Evolutionary conservation across 2,113 vertebrate genomes (phyloP).

Genomic region (Sinocyclocheilus maitianheensis): DNA sequence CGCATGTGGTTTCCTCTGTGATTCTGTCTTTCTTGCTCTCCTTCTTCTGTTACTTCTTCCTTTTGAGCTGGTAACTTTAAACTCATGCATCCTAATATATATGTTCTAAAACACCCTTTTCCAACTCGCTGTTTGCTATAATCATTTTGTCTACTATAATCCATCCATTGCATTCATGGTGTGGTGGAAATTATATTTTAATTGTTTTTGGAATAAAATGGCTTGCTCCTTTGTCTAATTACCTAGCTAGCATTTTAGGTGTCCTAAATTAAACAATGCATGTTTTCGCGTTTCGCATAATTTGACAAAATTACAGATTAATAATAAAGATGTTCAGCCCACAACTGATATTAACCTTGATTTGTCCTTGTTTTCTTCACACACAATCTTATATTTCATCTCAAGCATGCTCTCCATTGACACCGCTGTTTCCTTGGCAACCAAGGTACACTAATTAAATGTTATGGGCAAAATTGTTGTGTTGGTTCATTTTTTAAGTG

Average conservation of each 20-base stretch:
- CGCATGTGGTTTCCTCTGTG: not conserved
- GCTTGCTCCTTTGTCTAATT: not conserved
- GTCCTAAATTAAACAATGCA: not conserved
- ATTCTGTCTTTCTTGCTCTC: conserved; percentile 7
- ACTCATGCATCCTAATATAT: not conserved
- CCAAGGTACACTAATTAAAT: not conserved
- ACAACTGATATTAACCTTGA: not conserved
- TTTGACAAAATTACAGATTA: not conserved
- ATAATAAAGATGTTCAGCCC: not conserved
- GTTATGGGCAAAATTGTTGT: too few species aligned
- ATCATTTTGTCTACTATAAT: not conserved
- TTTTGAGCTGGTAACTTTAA: not conserved
- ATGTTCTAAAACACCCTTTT: not conserved
- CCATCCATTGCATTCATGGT: not conserved
- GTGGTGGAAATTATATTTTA: not conserved
- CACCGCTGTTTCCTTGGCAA: not conserved
- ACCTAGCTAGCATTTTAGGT: not conserved
- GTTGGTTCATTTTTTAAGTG: too few species aligned
- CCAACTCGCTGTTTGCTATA: not conserved
- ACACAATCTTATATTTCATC: not conserved
- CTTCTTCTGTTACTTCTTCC: not conserved
- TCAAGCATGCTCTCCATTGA: not conserved
- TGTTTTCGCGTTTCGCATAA: not conserved
- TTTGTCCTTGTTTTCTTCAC: not conserved
- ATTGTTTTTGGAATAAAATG: not conserved